Base-by-base conservation (phyloP, 2,888 invertebrate species). In the Chloromyia formosa region DNA sequence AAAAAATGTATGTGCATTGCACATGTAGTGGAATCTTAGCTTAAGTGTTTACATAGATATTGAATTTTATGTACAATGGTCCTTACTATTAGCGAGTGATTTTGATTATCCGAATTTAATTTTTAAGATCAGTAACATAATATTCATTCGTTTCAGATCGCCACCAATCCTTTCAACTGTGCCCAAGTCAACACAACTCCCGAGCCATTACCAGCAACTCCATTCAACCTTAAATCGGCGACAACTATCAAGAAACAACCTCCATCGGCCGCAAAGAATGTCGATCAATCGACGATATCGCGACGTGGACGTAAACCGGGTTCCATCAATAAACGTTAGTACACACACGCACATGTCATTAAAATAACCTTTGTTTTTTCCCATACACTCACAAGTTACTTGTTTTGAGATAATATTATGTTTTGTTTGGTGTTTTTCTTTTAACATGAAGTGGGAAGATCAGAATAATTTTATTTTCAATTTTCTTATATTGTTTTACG, bases 111-210 rank as follows among this genome's bases (percentile, higher is more conserved):
- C n/a, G n/a, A n/a, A n/a, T n/a, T n/a, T n/a, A n/a, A n/a, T n/a
- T n/a, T n/a, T n/a, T n/a, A n/a, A n/a, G n/a, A n/a, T n/a, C n/a
- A n/a, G n/a, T n/a, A n/a, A n/a, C n/a, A n/a, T n/a, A n/a, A n/a
- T 78, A 80, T 77, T 75, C 80, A 83, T 78, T n/a, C n/a, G n/a
- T 60, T 84, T 84, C 35, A 86, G 85, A 81, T 87, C 83, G 88
- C 90, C 3, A 86, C 88, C 0, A 91, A 92, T 85, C 92, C 92
- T 0, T 92, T 92, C 79, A 88, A 88, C 78, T 56, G 56, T 56
- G 62, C 16, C 5, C 40, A 23, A 35, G 35, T 62, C 40, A 62
- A 40, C 27, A 88, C 90, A 3, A 27, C 23, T 10, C 22, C 49
- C 10, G 22, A 73, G 42, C 54, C 68, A 16, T 53, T 22, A 3